phyloP scores from a whole-genome alignment of 2,113 vertebrate genomes.

The Pavo muticus region DNA sequence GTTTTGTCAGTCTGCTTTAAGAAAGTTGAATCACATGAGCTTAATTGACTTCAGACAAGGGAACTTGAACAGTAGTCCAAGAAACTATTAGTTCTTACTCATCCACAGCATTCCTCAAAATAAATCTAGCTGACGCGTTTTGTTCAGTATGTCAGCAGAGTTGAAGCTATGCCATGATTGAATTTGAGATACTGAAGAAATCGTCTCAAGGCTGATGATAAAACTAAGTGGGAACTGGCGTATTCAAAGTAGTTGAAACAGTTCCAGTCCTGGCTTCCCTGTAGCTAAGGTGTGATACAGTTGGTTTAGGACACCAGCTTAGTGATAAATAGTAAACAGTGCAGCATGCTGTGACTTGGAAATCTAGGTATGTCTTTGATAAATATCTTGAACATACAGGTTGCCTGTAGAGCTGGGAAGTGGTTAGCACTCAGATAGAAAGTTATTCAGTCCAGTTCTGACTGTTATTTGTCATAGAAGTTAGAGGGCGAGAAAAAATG shows the following conservation, averaged over 20 bases:
- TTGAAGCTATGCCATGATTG: not conserved
- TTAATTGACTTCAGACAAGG: not conserved
- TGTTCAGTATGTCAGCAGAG: not conserved
- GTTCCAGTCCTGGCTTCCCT: not conserved
- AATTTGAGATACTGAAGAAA: not conserved
- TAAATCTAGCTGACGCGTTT: not conserved
- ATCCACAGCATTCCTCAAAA: not conserved
- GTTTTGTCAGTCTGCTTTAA: not conserved
- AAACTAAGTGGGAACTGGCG: not conserved
- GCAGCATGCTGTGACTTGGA: not conserved
- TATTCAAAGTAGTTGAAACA: not conserved
- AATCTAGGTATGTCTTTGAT: not conserved
- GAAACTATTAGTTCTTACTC: not conserved
- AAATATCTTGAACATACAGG: not conserved
- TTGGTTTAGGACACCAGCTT: not conserved
- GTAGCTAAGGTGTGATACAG: not conserved
- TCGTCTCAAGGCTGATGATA: not conserved
- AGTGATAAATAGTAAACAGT: not conserved
- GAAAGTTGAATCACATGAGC: not conserved
- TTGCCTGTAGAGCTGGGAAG: not conserved
- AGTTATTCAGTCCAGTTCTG: not conserved
- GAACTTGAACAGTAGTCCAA: not conserved
- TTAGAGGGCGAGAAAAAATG: not conserved
- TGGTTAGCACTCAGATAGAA: not conserved
- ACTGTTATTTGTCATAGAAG: not conserved